Evolutionary conservation across 2,113 vertebrate genomes (phyloP).

Genomic region (Bos indicus): DNA sequence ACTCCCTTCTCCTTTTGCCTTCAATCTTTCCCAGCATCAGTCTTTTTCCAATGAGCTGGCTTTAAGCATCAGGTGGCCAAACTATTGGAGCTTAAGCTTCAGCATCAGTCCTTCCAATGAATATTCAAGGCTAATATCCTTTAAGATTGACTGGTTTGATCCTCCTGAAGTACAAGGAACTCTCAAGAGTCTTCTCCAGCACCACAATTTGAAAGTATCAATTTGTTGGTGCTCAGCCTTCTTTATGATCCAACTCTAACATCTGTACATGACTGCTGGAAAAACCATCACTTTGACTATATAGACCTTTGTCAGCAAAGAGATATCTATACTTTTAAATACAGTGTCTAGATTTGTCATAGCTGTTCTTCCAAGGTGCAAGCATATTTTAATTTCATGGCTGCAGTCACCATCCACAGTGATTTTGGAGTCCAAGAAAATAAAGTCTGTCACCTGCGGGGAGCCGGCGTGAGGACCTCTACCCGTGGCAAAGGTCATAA

Average conservation of each 20-base stretch:
- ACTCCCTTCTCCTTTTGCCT: not conserved
- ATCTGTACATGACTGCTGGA: not conserved
- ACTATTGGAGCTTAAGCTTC: not conserved
- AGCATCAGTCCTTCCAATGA: not conserved
- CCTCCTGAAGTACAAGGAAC: not conserved
- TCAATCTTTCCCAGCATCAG: not conserved
- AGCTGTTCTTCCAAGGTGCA: not conserved
- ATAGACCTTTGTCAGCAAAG: not conserved
- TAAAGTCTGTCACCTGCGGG: not conserved
- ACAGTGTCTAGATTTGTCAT: not conserved
- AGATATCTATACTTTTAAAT: not conserved
- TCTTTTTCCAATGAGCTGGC: not conserved
- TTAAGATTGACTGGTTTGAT: not conserved
- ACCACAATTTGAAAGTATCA: not conserved
- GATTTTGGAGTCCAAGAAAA: not conserved
- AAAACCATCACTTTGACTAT: not conserved
- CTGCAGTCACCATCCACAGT: not conserved
- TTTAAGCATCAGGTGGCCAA: not conserved
- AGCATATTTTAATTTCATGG: not conserved
- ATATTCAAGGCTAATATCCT: not conserved
- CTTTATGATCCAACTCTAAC: not conserved
- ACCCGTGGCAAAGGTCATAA: too few species aligned
- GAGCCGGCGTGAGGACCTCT: too few species aligned
- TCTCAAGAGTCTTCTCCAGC: not conserved
- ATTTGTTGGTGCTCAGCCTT: not conserved